Base-by-base conservation (phyloP, 2,797 vertebrate genomes). In the Muscicapa striata region DNA sequence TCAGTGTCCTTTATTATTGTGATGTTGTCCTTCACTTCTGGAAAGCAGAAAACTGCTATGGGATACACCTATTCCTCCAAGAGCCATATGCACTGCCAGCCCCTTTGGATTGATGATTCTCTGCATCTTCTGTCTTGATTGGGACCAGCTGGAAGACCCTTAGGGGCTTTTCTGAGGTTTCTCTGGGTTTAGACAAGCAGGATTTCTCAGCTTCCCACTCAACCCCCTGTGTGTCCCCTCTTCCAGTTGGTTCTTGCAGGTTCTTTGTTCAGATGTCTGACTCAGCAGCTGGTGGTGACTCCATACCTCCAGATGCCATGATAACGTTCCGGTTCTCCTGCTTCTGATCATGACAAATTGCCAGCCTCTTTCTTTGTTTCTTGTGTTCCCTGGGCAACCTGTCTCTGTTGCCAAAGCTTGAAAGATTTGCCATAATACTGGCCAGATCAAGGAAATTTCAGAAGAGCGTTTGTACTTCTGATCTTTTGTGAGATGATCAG, bases 221-320 rank as follows among this genome's bases (percentile, higher is more conserved):
- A 24, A 63, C 10, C 10, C 66, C 20, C 40, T 58, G 27, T 3
- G 0, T 34, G 43, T 62, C 54, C n/a, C 73, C 21, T 68, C n/a
- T 75, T 93, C 58, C 62, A 73, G 48, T 21, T 69, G 63, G 26
- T 84, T 93, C 77, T 86, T 49, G 77, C 48, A 79, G 34, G 55
- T 87, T 95, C 80, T 87, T 88, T 43, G 22, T 84, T 82, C 63
- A 70, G 48, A 48, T 61, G 48, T 46, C 74, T 93, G 70, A 93
- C 81, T 95, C 85, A 96, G 79, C 94, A 88, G 40, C 74, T 70
- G 72, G 48, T 74, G 48, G 59, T 89, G 86, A 67, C 70, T 82
- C 0, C 0, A 21, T 64, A 64, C 32, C 21, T 85, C 64, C 83
- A 93, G 90, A 90, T 73, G 83, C 21, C 70, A 88, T 0, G 5